phyloP scores from a whole-genome alignment of 2,113 vertebrate genomes.

The Dipodomys merriami region DNA sequence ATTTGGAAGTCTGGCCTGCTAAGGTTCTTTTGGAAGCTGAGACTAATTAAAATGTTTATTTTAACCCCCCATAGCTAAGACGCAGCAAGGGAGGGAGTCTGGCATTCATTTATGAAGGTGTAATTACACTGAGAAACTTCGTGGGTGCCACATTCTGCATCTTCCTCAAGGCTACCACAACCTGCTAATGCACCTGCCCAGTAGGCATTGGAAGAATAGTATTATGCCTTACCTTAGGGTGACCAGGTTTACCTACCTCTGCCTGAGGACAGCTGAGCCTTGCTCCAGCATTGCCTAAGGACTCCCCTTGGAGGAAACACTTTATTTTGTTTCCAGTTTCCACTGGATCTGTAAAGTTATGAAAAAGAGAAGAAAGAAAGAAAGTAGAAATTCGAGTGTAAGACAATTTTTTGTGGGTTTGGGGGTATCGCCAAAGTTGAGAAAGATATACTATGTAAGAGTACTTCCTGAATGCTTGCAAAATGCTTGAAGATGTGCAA shows the following conservation, averaged over 20 bases:
- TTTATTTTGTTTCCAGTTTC: slow-evolving; percentile 10
- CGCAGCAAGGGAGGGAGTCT: neutral
- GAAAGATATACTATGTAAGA: neutral
- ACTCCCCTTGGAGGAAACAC: neutral
- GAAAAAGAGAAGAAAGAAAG: neutral
- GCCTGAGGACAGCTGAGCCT: neutral
- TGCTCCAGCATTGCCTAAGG: neutral
- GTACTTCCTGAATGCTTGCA: slow-evolving; percentile 5
- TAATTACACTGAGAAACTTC: slow-evolving; percentile 48
- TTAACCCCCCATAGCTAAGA: slow-evolving; percentile 45
- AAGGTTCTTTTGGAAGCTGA: slow-evolving; percentile 55
- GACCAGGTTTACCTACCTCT: neutral
- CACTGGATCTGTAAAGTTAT: neutral
- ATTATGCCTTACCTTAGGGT: slow-evolving; percentile 7
- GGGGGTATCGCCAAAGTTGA: neutral
- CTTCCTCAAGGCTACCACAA: neutral
- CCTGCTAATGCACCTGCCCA: slow-evolving; percentile 54
- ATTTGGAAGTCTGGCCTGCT: slow-evolving; percentile 48
- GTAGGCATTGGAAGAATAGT: neutral
- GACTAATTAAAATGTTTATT: slow-evolving; percentile 75
- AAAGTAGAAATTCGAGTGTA: neutral
- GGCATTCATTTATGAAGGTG: slow-evolving; percentile 37
- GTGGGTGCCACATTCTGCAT: neutral
- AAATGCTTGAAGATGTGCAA: neutral
- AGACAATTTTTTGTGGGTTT: neutral